A percentile compares a stretch with the other conserved stretches of the same genome.
Evolutionary conservation across 1,140 invertebrate genomes (phyloP).

Genomic region (Melitaea cinxia): DNA sequence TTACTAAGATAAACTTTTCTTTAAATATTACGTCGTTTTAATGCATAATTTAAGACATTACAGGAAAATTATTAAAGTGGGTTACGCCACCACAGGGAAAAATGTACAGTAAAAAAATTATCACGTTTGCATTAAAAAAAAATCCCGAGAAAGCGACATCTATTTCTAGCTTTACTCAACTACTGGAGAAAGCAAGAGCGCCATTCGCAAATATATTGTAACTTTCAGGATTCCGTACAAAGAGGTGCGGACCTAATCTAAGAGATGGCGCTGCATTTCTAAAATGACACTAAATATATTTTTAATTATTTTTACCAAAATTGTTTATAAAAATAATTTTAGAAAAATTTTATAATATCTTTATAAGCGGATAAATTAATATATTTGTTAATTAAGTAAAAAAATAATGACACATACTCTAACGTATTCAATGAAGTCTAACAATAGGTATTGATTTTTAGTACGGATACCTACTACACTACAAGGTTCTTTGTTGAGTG

Average conservation of each 20-base stretch:
- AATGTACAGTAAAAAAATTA: background rate
- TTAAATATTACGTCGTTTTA: too few species aligned
- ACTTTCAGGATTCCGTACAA: background rate
- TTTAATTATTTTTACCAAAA: background rate
- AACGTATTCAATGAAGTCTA: background rate
- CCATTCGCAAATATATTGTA: background rate
- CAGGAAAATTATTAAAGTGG: too few species aligned
- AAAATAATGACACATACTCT: background rate
- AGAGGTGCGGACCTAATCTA: background rate
- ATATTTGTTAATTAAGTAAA: too few species aligned
- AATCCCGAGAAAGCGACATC: background rate
- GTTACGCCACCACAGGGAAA: too few species aligned
- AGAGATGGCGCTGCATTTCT: slow-evolving; percentile 5
- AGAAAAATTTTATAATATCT: too few species aligned
- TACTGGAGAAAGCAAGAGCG: background rate
- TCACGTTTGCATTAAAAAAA: background rate
- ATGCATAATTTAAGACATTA: too few species aligned
- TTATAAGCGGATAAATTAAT: too few species aligned
- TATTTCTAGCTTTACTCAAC: background rate
- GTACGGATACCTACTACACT: too few species aligned
- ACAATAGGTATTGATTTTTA: background rate
- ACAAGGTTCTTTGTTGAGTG: background rate
- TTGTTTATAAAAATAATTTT: too few species aligned
- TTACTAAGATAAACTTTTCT: too few species aligned
- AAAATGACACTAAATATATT: too few species aligned